Evolutionary conservation across 2,888 invertebrate species (phyloP).

Genomic region (Orthonychiurus folsomi): DNA sequence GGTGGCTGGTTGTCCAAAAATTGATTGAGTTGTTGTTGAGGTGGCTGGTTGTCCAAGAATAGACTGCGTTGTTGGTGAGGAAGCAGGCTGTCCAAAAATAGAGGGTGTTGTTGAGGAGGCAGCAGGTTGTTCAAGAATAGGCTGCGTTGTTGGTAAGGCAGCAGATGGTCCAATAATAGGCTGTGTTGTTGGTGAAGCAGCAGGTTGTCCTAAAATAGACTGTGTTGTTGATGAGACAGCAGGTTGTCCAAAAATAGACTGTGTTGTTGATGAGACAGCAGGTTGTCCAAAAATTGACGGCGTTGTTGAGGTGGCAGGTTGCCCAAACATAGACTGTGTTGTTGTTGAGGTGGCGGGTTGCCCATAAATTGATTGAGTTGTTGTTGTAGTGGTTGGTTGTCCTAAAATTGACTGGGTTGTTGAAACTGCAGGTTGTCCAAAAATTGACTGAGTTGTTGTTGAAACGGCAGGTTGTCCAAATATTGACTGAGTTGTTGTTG

Average conservation of each 20-base stretch:
- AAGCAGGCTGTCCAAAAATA: neutral
- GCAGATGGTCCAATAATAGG: neutral
- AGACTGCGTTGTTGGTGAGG: neutral
- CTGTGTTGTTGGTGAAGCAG: neutral
- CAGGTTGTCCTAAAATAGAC: neutral
- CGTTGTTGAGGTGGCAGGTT: neutral
- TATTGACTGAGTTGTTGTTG: neutral
- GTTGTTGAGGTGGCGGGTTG: neutral
- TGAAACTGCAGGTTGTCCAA: neutral
- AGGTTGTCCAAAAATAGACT: neutral
- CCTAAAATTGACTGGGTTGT: neutral
- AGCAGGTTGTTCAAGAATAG: neutral
- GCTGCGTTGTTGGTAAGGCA: neutral
- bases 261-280: neutral
- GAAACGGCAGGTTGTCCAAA: neutral
- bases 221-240: neutral
- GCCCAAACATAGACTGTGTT: neutral
- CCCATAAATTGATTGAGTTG: neutral
- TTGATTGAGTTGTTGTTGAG: no score
- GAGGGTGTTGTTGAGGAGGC: neutral
- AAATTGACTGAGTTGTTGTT: neutral
- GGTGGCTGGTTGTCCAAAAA: no score
- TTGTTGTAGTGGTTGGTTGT: neutral
- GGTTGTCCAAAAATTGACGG: neutral
- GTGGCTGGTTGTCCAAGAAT: no score